These are phyloP conservation scores for Psephotus haematonotus DNA, from an alignment of 2,113 vertebrate species.

Conservation along the genomic window DNA sequence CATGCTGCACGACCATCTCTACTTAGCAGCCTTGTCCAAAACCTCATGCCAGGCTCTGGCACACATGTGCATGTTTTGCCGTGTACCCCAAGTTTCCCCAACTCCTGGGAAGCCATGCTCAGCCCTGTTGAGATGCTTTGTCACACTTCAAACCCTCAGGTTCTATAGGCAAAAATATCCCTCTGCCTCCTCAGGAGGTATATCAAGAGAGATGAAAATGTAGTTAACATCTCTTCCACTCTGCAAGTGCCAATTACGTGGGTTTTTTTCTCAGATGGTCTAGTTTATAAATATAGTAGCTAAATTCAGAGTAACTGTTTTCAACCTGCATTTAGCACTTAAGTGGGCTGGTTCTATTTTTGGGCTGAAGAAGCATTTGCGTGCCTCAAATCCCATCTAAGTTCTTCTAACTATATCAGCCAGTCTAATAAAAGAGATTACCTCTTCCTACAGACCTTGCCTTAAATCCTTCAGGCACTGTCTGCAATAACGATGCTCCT, in stretches of 20 bases:
- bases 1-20: rapidly evolving
- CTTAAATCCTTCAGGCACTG: not conserved
- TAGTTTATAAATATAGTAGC: constrained; percentile 44
- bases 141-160: not conserved
- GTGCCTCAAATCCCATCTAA: constrained; percentile 9
- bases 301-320: constrained; percentile 52
- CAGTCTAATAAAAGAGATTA: constrained; percentile 43
- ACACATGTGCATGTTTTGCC: rapidly evolving
- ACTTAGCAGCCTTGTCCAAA: not conserved
- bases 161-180: constrained; percentile 31
- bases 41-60: rapidly evolving
- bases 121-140: not conserved
- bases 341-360: constrained; percentile 58
- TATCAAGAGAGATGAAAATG: constrained; percentile 9
- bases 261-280: not conserved
- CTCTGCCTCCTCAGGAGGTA: not conserved
- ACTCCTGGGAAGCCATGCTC: not conserved
- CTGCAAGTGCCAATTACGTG: not conserved
- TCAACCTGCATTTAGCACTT: constrained; percentile 19
- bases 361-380: not conserved
- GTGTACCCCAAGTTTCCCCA: not conserved
- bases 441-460: constrained; percentile 19
- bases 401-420: constrained; percentile 30
- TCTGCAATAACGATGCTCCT: not conserved
- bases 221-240: constrained; percentile 6